Base-by-base conservation (phyloP, 2,888 invertebrate species). In the Gari tellinella region DNA sequence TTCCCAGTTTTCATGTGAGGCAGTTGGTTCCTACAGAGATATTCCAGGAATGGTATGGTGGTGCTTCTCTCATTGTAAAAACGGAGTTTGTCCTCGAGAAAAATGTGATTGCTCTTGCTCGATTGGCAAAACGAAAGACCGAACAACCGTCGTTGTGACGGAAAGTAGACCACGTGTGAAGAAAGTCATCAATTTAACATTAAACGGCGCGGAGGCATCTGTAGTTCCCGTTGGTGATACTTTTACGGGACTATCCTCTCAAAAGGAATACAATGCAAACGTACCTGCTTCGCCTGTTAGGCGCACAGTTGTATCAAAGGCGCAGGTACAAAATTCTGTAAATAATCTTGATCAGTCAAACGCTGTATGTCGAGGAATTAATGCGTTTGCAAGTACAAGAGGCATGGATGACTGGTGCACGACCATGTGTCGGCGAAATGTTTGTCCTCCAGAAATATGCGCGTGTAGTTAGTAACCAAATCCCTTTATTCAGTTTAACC, bases 1-100 rank as follows among this genome's bases (percentile, higher is more conserved):
- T 19, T 46, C 60, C 21, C 15, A 51, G 21, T 68, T 64, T 48
- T 58, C 66, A 8, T 75, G 75, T 25, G 38, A 58, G 31, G 65
- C 70, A 7, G 40, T 66, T 2, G 75, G 70, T 2, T 52, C 60
- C 31, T 62, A 61, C 40, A 51, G 48, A 2, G 31, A 40, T 12
- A 56, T 75, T 15, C 75, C 75, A 0, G 75, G 75, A 21, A 75
- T 75, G 75, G 55, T 57, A 12, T 70, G 69, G 69, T 75, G 75
- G 75, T 75, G 75, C 26, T 75, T 58, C 38, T 66, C 69, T 19
- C 69, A 70, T 41, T 75, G 75, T 46, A 65, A 62, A 31, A 49
- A 61, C 21, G 66, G 66, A 3, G 19, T 46, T 3, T 75, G 75
- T 58, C 75, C 75, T 0, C 38, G 53, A 23, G 62, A 75, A 23